Percentiles rank a stretch among this genome's conserved stretches.
These are phyloP conservation scores for Otus scops DNA, from an alignment of 2,797 vertebrate species.

Conservation along the genomic window DNA sequence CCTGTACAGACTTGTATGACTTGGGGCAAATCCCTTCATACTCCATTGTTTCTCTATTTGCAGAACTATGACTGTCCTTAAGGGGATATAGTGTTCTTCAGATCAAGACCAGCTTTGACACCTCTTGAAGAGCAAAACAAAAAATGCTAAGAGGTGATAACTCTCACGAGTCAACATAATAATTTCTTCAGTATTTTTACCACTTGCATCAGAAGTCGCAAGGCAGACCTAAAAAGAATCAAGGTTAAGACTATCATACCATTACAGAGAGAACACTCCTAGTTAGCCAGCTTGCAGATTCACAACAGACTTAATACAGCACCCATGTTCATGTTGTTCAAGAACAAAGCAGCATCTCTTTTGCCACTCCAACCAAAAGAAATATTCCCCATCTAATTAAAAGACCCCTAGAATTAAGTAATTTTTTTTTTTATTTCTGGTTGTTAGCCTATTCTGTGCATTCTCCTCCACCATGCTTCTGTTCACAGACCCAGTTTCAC, in stretches of 20 bases:
- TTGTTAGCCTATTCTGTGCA: background rate
- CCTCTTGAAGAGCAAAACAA: background rate
- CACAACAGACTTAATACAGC: background rate
- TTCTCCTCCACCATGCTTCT: background rate
- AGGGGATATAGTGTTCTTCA: fast-evolving
- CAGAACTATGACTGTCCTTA: background rate
- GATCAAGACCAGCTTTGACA: background rate
- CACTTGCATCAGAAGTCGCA: background rate
- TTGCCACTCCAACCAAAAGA: background rate
- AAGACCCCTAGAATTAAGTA: background rate
- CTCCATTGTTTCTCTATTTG: background rate
- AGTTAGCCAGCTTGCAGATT: background rate
- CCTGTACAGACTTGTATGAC: background rate
- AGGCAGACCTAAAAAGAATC: background rate
- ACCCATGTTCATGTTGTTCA: background rate
- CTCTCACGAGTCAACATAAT: background rate
- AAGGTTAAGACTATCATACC: background rate
- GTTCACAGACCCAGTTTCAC: background rate
- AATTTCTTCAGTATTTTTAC: background rate
- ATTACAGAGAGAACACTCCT: background rate
- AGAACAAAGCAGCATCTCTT: background rate
- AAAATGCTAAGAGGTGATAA: background rate
- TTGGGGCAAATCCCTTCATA: background rate
- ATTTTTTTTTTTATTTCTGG: background rate
- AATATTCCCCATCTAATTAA: background rate